phyloP scores from a whole-genome alignment of 2,113 vertebrate genomes.

The Pelecanoides urinatrix region DNA sequence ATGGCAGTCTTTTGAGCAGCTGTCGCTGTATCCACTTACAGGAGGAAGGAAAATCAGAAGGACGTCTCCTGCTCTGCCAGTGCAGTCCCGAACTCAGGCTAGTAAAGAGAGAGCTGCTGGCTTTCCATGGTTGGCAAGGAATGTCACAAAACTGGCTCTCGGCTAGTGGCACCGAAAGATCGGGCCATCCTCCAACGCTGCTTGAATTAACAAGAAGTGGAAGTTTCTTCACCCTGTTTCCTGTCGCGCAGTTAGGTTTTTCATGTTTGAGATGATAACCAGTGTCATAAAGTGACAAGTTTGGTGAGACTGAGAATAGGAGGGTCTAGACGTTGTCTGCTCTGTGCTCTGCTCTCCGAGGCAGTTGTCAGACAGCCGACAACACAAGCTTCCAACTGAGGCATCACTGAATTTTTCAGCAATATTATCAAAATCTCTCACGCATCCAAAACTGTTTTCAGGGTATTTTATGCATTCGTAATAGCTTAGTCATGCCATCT shows the following conservation, averaged over 20 bases:
- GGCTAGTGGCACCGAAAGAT: neutral
- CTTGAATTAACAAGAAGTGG: neutral
- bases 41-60: neutral
- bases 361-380: neutral
- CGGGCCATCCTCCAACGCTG: neutral
- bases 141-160: neutral
- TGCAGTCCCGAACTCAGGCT: neutral
- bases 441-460: neutral
- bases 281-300: neutral
- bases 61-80: neutral
- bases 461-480: fast-evolving
- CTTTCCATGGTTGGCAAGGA: neutral
- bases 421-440: neutral
- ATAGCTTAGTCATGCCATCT: neutral
- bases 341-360: neutral
- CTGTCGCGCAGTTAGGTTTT: neutral
- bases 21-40: neutral
- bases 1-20: neutral
- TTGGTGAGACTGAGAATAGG: neutral
- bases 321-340: neutral
- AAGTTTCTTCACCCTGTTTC: neutral
- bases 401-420: neutral
- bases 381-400: neutral
- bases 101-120: neutral
- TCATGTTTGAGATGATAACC: neutral